Evolutionary conservation across 2,797 vertebrate genomes (phyloP), one percentile per base, ranked within the genome.

Genomic region (Pangasius krempfi): DNA sequence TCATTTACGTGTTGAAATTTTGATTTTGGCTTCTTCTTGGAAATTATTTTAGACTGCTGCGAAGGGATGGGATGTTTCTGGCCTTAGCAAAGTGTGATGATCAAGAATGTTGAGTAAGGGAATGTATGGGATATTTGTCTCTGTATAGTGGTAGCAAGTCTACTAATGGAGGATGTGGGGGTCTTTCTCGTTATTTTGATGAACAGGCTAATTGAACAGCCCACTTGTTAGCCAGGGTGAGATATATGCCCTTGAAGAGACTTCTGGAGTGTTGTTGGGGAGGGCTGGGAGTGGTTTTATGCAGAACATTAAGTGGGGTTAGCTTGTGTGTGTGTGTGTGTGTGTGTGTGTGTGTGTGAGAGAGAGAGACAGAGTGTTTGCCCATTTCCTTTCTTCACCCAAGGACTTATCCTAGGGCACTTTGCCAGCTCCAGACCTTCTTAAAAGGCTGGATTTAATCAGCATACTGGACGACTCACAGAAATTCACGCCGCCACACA

Each of bases 21-120:
- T 30, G 10, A 37, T 58, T 86, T 50, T 4, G 27, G 25, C n/a
- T n/a, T 54, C 60, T 30, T 47, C 20, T 56, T 33, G 78, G 64
- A 60, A 62, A 62, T 86, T 0, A 18, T 10, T 87, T 72, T 58
- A 16, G 25, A 20, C 37, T 47, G 25, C 86, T 86, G 37, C 94
- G 73, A 89, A 92, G 22, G 25, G 30, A 22, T 25, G 18, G 18
- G n/a, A 92, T 90, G 90, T 92, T 91, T 94, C 93, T 92, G 92
- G 94, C 96, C 94, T 95, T 92, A 86, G 22, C 27, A 27, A 33
- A 83, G 76, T 91, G 92, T 40, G 30, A 92, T 95, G 93, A 96
- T 96, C 95, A 96, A 96, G 89, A 88, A 92, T 96, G 94, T 95
- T 97, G 95, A 97, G 95, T 96, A 96, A 97, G 95, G 96, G 95